These are phyloP conservation scores for Amiota communis DNA, from an alignment of 2,888 invertebrate species.

Conservation along the genomic window DNA sequence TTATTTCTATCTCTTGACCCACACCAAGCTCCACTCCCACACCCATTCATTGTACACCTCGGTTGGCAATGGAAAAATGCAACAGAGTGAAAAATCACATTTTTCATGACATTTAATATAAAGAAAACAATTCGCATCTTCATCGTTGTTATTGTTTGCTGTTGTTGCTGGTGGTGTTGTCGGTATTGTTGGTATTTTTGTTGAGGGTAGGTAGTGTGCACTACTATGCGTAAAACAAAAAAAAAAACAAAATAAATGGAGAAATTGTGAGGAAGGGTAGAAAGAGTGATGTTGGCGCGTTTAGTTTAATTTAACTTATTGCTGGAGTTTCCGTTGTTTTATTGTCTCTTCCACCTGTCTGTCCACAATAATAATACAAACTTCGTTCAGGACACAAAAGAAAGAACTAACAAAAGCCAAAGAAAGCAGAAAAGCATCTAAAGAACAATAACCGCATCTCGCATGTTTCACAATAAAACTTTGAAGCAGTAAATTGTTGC, in stretches of 20 bases:
- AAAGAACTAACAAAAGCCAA: conserved; percentile 25
- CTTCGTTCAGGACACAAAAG: conserved; percentile 14
- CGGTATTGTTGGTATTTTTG: not conserved
- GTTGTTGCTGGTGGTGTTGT: conserved; percentile 8
- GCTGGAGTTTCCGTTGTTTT: conserved; percentile 48
- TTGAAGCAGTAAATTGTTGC: conserved; percentile 40
- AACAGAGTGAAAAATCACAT: conserved; percentile 59
- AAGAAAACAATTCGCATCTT: conserved; percentile 25
- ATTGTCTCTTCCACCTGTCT: conserved; percentile 50
- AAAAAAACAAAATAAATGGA: not conserved
- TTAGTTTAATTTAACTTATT: conserved; percentile 51
- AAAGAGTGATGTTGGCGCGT: conserved; percentile 18
- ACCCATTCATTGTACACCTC: not conserved
- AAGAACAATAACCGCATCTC: conserved; percentile 28
- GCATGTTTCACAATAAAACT: conserved; percentile 29
- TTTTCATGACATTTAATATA: conserved; percentile 57
- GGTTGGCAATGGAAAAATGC: conserved; percentile 41
- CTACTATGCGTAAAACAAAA: not conserved
- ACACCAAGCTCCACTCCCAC: not conserved
- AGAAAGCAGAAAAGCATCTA: conserved; percentile 19
- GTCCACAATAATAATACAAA: conserved; percentile 24
- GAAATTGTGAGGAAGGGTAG: not conserved
- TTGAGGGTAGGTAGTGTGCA: not conserved
- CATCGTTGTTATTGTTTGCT: conserved; percentile 9
- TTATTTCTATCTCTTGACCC: too few species aligned